Conservation (phyloP, 2,888 invertebrate species). For the Alcis repandata region DNA sequence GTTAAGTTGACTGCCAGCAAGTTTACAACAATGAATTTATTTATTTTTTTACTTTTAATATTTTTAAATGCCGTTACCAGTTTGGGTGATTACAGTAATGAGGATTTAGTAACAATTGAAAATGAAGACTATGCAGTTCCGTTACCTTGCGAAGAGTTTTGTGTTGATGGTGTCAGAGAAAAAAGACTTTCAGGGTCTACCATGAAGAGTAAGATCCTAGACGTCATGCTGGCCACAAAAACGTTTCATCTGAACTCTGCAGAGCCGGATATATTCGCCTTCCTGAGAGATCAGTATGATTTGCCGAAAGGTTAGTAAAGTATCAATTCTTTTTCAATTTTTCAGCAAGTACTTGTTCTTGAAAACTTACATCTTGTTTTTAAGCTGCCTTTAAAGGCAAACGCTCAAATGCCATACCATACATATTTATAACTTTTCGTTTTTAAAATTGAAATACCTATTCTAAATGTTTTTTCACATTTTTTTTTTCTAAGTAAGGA, state of each 20-base stretch:
- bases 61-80: slow-evolving; percentile 34
- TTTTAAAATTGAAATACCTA: too few relatives aligned
- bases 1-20: slow-evolving; percentile 49
- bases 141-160: slow-evolving; percentile 53
- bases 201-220: slow-evolving; percentile 65
- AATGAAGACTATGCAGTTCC: slow-evolving; percentile 61
- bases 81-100: slow-evolving; percentile 36
- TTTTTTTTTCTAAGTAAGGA: too few relatives aligned
- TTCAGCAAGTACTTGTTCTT: too few relatives aligned
- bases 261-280: slow-evolving; percentile 63
- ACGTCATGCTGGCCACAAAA: slow-evolving; percentile 69
- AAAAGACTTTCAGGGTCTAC: slow-evolving; percentile 49
- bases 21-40: slow-evolving; percentile 48
- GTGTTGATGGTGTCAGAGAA: slow-evolving; percentile 52
- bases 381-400: too few relatives aligned
- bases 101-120: slow-evolving; percentile 49
- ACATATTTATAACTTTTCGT: too few relatives aligned
- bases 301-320: slow-evolving; percentile 70
- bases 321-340: not conserved
- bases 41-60: slow-evolving; percentile 30
- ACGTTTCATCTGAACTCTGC: slow-evolving; percentile 59
- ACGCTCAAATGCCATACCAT: too few relatives aligned
- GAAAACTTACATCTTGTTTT: too few relatives aligned
- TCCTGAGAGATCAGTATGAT: slow-evolving; percentile 70
- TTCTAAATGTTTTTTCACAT: too few relatives aligned